Percentiles rank a stretch among this genome's conserved stretches.
phyloP scores from a whole-genome alignment of 1,140 invertebrate genomes.

The Dendroctonus valens region DNA sequence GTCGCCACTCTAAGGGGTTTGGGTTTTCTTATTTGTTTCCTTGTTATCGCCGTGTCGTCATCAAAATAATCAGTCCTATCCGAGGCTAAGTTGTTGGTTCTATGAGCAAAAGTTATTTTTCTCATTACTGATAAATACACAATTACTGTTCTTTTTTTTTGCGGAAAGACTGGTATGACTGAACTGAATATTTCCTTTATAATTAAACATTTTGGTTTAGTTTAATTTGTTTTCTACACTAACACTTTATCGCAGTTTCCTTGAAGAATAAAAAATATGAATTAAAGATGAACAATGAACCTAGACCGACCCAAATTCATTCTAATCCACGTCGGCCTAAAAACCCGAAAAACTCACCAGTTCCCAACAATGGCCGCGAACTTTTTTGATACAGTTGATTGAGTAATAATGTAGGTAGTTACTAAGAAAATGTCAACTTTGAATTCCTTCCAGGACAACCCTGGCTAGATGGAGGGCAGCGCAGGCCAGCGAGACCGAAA shows the following conservation, averaged over 20 bases:
- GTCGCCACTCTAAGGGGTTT: too few species aligned
- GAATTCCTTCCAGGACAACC: constrained; percentile 74
- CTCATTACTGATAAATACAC: too few species aligned
- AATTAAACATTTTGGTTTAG: neutral
- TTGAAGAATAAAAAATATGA: constrained; percentile 15
- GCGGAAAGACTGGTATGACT: too few species aligned
- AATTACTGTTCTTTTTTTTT: too few species aligned
- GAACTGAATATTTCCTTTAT: neutral
- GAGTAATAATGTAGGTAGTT: too few species aligned
- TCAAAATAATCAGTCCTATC: too few species aligned
- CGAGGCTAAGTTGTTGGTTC: too few species aligned
- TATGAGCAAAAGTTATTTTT: too few species aligned
- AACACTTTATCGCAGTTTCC: neutral
- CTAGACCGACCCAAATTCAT: neutral
- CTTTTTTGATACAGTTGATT: neutral
- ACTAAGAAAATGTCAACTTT: neutral
- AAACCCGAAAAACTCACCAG: too few species aligned
- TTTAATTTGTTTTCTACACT: neutral
- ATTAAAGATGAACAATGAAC: constrained; percentile 11
- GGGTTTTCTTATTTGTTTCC: too few species aligned
- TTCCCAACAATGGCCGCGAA: too few species aligned
- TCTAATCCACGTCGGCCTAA: neutral
- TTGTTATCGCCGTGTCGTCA: too few species aligned
- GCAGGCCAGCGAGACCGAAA: constrained; percentile 81
- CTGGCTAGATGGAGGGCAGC: constrained; percentile 92